phyloP scores from a whole-genome alignment of 2,797 vertebrate genomes.

The Masticophis lateralis region DNA sequence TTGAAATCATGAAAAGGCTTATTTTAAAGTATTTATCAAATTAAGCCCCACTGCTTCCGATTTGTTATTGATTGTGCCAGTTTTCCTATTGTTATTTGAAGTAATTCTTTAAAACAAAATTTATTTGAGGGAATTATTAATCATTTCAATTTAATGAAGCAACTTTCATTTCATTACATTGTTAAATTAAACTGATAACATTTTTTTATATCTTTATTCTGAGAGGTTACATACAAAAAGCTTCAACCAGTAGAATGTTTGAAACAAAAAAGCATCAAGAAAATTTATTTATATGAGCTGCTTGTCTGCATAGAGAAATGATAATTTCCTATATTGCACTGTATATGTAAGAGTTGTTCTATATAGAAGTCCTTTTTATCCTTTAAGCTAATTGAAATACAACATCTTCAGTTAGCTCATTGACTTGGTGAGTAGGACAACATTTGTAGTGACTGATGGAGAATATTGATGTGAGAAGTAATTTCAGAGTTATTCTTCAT shows the following conservation, averaged over 20 bases:
- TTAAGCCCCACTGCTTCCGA: conserved; percentile 19
- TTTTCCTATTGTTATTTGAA: conserved; percentile 40
- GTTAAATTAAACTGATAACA: conserved; percentile 7
- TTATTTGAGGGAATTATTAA: not conserved
- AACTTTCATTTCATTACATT: conserved; percentile 20
- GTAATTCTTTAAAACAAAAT: conserved; percentile 29
- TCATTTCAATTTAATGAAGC: conserved; percentile 40
- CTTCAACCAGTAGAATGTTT: not conserved
- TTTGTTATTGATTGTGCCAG: conserved; percentile 13
- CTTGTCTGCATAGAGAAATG: not conserved
- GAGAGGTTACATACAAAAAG: not conserved
- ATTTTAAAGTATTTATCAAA: conserved; percentile 17
- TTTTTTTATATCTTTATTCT: conserved; percentile 13
- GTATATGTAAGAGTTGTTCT: not conserved
- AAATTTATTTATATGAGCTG: not conserved
- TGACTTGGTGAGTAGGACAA: not conserved
- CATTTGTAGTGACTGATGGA: not conserved
- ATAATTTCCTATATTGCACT: not conserved
- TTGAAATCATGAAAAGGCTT: conserved; percentile 7
- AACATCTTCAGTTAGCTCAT: not conserved
- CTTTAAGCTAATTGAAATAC: not conserved
- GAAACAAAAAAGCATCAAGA: not conserved
- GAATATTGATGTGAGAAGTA: not conserved
- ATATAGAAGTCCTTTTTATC: not conserved
- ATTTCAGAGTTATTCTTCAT: not conserved